Evolutionary conservation across 2,113 vertebrate species (phyloP).

Genomic region (Piaya cayana): DNA sequence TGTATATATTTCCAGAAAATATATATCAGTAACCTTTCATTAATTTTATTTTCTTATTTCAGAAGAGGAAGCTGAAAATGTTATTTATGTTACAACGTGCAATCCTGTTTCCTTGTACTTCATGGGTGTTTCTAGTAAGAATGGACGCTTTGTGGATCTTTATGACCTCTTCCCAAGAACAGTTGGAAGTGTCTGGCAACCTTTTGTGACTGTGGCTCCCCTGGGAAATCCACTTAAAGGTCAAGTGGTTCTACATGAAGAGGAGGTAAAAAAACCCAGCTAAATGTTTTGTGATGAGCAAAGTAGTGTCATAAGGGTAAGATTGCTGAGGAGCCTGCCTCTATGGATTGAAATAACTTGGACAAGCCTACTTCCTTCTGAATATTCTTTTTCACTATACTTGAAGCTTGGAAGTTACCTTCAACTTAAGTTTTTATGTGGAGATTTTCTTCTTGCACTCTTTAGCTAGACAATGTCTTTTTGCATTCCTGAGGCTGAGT

Average conservation of each 20-base stretch:
- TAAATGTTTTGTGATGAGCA: not conserved
- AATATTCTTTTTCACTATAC: not conserved
- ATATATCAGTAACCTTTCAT: not conserved
- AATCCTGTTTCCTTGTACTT: constrained; percentile 91
- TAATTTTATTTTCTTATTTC: constrained; percentile 43
- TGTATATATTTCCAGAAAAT: not conserved
- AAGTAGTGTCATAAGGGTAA: not conserved
- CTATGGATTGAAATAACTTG: not conserved
- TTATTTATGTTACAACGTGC: constrained; percentile 86
- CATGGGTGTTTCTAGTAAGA: constrained; percentile 79
- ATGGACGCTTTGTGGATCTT: constrained; percentile 84
- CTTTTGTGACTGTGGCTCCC: constrained; percentile 87
- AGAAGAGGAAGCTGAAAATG: constrained; percentile 73
- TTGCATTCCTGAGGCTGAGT: not conserved
- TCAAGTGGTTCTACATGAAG: constrained; percentile 93
- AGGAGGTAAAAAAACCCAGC: constrained; percentile 81
- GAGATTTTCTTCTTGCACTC: not conserved
- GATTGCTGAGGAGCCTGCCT: not conserved
- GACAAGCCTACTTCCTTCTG: not conserved
- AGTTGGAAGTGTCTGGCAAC: constrained; percentile 87
- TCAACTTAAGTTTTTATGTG: not conserved
- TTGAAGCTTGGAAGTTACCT: not conserved
- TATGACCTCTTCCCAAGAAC: constrained; percentile 91
- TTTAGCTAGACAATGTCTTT: not conserved
- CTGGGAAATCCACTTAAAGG: constrained; percentile 87